Percentiles rank a stretch among this genome's conserved stretches.
Evolutionary conservation across 2,888 invertebrate species (phyloP).

Genomic region (Athalia circularis): DNA sequence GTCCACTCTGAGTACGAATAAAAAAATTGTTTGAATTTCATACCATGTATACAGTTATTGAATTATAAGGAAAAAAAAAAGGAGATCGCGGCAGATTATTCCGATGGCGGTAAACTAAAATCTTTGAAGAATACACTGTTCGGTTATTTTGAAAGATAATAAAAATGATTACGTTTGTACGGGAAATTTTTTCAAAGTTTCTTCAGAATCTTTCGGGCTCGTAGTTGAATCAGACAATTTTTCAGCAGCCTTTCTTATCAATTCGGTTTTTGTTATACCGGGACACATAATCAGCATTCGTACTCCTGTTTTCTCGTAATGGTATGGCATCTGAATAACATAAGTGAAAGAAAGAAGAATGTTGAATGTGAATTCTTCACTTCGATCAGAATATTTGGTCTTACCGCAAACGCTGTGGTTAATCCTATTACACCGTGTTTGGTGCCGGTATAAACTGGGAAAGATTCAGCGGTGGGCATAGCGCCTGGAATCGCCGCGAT

Average conservation of each 20-base stretch:
- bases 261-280: constrained; percentile 67
- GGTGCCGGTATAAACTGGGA: constrained; percentile 79
- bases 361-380: neutral
- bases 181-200: constrained; percentile 53
- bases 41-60: neutral
- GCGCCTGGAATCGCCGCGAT: constrained; percentile 79
- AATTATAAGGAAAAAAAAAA: neutral
- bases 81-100: neutral
- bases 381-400: constrained; percentile 22
- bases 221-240: constrained; percentile 56
- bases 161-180: constrained; percentile 61
- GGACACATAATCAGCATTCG: constrained; percentile 71
- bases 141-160: too few relatives aligned
- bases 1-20: constrained; percentile 61
- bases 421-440: constrained; percentile 74
- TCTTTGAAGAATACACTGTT: too few relatives aligned
- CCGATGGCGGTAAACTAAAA: too few relatives aligned
- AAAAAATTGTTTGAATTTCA: neutral
- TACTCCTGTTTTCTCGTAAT: constrained; percentile 67
- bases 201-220: constrained; percentile 57
- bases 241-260: constrained; percentile 55
- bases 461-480: constrained; percentile 72
- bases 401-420: constrained; percentile 68
- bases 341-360: neutral
- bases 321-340: constrained; percentile 59